Conservation (phyloP, 2,888 invertebrate species). For the Drosophila emarginata region DNA sequence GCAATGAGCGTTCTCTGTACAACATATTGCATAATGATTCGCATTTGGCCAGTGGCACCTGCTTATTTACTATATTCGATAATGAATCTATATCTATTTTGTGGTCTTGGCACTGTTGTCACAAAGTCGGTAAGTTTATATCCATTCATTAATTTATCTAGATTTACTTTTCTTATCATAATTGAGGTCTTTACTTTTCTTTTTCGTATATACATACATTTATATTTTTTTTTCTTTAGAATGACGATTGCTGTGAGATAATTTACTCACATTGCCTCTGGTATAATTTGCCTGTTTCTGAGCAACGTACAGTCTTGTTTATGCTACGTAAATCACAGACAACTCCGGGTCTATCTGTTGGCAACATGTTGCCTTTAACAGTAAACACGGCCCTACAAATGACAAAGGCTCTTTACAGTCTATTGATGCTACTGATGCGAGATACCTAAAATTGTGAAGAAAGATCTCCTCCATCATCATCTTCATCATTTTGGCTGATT, state of each 20-base stretch:
- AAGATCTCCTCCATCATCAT: background rate
- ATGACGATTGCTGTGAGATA: conserved; percentile 44
- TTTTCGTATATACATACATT: background rate
- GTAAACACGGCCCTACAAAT: conserved; percentile 56
- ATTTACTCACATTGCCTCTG: conserved; percentile 62
- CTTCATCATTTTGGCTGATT: conserved; percentile 46
- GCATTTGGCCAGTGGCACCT: conserved; percentile 54
- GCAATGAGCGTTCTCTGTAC: conserved; percentile 36
- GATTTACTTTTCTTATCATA: background rate
- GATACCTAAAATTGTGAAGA: conserved; percentile 13
- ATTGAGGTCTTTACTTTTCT: background rate
- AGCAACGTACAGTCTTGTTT: conserved; percentile 53
- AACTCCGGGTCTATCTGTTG: conserved; percentile 42
- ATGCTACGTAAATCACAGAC: conserved; percentile 62
- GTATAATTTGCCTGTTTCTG: conserved; percentile 52
- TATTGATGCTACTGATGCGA: conserved; percentile 45
- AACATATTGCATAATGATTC: conserved; percentile 42
- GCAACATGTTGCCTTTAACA: conserved; percentile 54
- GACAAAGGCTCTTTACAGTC: conserved; percentile 44
- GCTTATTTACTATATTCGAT: conserved; percentile 40
- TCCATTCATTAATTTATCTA: background rate
- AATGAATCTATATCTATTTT: conserved; percentile 48
- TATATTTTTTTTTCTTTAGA: conserved; percentile 31
- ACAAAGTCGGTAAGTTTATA: conserved; percentile 47
- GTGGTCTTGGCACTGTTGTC: conserved; percentile 55